Evolutionary conservation across 2,113 vertebrate genomes (phyloP), one percentile per base, ranked within the genome.

Genomic region (Forbesichthys papilliferus): DNA sequence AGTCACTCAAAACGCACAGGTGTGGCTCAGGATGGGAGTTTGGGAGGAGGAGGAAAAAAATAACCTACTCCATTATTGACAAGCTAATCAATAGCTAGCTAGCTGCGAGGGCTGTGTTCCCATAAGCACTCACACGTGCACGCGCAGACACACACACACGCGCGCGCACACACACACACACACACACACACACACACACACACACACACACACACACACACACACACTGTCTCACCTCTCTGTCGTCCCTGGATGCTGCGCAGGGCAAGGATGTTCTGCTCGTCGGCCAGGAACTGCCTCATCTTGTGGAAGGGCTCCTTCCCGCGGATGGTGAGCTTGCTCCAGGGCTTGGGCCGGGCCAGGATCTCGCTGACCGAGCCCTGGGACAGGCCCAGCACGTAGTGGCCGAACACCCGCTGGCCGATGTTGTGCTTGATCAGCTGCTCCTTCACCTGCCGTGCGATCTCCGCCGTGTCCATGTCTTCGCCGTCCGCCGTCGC

Each of bases 371-470:
- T 98, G 89, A 98, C 96, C 1, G 96, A 98, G 75, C 96, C 96
- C 88, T 98, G 96, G 0, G 96, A 98, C 80, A 98, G 94, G 89
- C 96, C 96, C 91, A 98, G 91, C 88, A 98, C 96, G 49, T 98
- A 98, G 86, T 98, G 96, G 92, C 96, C 96, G 68, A 98, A 98
- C 80, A 98, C 95, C 61, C 96, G 95, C 91, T 98, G 96, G 70
- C 96, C 96, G 7, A 98, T 98, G 93, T 98, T 98, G 95, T 98
- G 96, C 94, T 98, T 97, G 93, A 98, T 96, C 88, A 98, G 92
- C 83, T 98, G 96, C 91, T 98, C 96, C 92, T 98, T 98, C 87
- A 98, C 95, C 93, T 98, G 96, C 49, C 96, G 95, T 71, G 96
- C 96, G 71, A 98, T 98, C 90, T 98, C 96, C 6, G 95, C 94